Percentiles rank a stretch among this genome's conserved stretches.
phyloP scores from a whole-genome alignment of 2,797 vertebrate species.

The Dendrocincla fuliginosa region DNA sequence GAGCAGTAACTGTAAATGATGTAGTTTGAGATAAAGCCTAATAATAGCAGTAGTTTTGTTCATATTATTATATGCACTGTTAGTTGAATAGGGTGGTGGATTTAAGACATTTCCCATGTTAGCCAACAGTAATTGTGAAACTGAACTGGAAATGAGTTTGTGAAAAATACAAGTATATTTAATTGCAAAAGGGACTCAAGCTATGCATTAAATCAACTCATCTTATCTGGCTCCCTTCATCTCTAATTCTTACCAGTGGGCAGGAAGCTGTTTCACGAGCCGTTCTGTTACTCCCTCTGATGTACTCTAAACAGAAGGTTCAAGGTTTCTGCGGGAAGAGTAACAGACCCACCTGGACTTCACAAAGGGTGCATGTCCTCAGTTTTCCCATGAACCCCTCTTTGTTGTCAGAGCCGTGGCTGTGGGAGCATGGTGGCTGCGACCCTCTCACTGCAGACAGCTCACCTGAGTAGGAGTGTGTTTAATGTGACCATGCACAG shows the following conservation, averaged over 20 bases:
- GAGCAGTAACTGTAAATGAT: not conserved
- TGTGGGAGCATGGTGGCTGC: not conserved
- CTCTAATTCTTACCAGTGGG: not conserved
- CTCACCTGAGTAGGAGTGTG: not conserved
- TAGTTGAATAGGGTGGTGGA: not conserved
- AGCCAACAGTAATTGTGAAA: not conserved
- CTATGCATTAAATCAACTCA: not conserved
- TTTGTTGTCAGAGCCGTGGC: not conserved
- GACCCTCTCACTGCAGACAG: not conserved
- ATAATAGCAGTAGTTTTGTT: not conserved
- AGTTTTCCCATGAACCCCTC: not conserved
- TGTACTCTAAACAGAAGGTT: conserved; percentile 32
- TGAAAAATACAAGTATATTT: not conserved
- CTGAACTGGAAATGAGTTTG: not conserved
- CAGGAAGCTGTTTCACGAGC: not conserved
- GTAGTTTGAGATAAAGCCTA: not conserved
- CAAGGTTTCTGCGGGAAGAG: conserved; percentile 2
- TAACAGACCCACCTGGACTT: not conserved
- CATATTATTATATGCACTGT: too few relatives aligned
- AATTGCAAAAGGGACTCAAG: not conserved
- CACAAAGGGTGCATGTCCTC: not conserved
- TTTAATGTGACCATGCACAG: not conserved
- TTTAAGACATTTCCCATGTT: not conserved
- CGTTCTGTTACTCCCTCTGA: not conserved
- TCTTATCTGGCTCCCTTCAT: not conserved